Conservation (phyloP, 2,888 invertebrate species). For the Ceramica pisi region DNA sequence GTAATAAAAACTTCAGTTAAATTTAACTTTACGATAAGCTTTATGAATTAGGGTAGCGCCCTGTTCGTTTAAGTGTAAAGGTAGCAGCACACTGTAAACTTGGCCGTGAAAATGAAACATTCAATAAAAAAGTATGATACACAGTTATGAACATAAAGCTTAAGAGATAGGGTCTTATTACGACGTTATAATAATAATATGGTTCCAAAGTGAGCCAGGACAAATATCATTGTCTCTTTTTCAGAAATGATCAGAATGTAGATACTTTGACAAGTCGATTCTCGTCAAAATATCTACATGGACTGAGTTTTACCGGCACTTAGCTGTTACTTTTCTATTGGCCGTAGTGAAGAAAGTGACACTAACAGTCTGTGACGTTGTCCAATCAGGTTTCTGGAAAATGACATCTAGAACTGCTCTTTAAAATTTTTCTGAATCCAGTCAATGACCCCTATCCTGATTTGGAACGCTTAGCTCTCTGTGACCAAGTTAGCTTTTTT, state of each 20-base stretch:
- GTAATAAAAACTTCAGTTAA: slow-evolving; percentile 59
- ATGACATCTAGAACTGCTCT: not conserved
- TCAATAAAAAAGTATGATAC: not conserved
- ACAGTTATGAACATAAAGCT: not conserved
- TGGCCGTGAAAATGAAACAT: not conserved
- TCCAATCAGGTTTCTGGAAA: not conserved
- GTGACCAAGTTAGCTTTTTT: not conserved
- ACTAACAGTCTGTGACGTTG: too few relatives aligned
- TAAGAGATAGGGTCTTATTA: not conserved
- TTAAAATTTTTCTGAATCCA: not conserved
- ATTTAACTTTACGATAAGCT: slow-evolving; percentile 61
- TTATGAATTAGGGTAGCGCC: slow-evolving; percentile 54
- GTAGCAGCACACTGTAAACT: slow-evolving; percentile 6
- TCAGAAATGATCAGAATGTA: not conserved
- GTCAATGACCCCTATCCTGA: not conserved
- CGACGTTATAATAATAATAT: not conserved
- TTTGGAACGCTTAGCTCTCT: not conserved
- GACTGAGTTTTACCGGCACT: not conserved
- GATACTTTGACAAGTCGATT: too few relatives aligned
- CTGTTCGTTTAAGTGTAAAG: slow-evolving; percentile 31
- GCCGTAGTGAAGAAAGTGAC: not conserved
- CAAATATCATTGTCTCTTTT: not conserved
- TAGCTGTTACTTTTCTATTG: not conserved
- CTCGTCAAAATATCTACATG: not conserved
- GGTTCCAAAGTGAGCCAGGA: not conserved